Percentiles rank a stretch among this genome's conserved stretches.
Evolutionary conservation across 1,140 invertebrate species (phyloP).

Genomic region (Ptiloglossa arizonensis): DNA sequence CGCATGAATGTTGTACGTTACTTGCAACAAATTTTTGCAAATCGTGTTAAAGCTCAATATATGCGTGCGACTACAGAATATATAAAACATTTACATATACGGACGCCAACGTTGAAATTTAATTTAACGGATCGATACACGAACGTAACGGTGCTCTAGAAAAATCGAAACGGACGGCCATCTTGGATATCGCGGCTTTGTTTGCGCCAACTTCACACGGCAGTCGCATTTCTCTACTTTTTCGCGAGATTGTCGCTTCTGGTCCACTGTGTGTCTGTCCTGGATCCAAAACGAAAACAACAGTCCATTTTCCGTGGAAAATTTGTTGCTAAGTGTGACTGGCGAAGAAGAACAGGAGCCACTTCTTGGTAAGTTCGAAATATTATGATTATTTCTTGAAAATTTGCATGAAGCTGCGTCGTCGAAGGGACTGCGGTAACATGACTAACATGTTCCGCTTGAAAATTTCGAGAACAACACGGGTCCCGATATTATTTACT

Average conservation of each 20-base stretch:
- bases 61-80: too few relatives aligned
- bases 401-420: not conserved
- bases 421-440: not conserved
- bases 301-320: conserved; percentile 35
- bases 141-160: conserved; percentile 45
- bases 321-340: conserved; percentile 44
- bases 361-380: conserved; percentile 49
- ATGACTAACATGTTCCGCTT: not conserved
- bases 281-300: conserved; percentile 34
- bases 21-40: not conserved
- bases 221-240: conserved; percentile 58
- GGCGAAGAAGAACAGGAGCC: conserved; percentile 54
- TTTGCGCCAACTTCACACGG: conserved; percentile 60
- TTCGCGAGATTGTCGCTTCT: conserved; percentile 48
- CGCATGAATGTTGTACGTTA: too few relatives aligned
- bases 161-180: conserved; percentile 56
- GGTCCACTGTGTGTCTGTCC: conserved; percentile 39
- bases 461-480: conserved; percentile 12
- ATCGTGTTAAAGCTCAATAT: not conserved
- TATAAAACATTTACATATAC: too few relatives aligned
- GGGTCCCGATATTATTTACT: not conserved
- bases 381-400: not conserved
- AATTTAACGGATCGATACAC: conserved; percentile 21
- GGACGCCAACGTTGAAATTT: not conserved
- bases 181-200: conserved; percentile 59